Percentiles rank a stretch among this genome's conserved stretches.
Evolutionary conservation across 2,797 vertebrate genomes (phyloP).

Genomic region (Pseudotriccus pelzelni): DNA sequence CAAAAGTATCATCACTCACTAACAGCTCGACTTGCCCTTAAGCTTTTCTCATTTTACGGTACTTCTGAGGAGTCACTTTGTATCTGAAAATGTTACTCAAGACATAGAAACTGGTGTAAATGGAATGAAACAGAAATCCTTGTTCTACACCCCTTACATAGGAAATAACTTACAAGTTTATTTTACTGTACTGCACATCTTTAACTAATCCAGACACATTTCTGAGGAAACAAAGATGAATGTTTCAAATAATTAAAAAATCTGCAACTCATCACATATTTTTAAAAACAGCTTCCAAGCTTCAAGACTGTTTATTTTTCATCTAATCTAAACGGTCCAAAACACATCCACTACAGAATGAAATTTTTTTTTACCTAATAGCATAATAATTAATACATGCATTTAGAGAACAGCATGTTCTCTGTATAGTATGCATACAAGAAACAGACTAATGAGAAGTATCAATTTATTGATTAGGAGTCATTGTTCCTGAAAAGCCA

Average conservation of each 20-base stretch:
- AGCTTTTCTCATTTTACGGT: constrained; percentile 37
- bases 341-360: not conserved
- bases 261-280: not conserved
- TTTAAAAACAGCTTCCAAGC: not conserved
- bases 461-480: not conserved
- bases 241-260: constrained; percentile 37
- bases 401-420: not conserved
- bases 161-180: not conserved
- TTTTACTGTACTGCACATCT: constrained; percentile 8
- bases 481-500: not conserved
- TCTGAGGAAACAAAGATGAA: constrained; percentile 37
- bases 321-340: not conserved
- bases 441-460: not conserved
- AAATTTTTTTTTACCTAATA: not conserved
- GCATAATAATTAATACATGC: not conserved
- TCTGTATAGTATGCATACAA: not conserved
- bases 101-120: constrained; percentile 30
- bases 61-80: constrained; percentile 55
- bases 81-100: constrained; percentile 52
- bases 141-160: not conserved
- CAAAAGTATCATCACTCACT: constrained; percentile 55
- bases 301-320: not conserved
- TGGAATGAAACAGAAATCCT: not conserved
- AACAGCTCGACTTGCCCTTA: constrained; percentile 45
- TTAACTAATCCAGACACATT: not conserved